Evolutionary conservation across 2,797 vertebrate species (phyloP).

Genomic region (Taenioides sp.): DNA sequence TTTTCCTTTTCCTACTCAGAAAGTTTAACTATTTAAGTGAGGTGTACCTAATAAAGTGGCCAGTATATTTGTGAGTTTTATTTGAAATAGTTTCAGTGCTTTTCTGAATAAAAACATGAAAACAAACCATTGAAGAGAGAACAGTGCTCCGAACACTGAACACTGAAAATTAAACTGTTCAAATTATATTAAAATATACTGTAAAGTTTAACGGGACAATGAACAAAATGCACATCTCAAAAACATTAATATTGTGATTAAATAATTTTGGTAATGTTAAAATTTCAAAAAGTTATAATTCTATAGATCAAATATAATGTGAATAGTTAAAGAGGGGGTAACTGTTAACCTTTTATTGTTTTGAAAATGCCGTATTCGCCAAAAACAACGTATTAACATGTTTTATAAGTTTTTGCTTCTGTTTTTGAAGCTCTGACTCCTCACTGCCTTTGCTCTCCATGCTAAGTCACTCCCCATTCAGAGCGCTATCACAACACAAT

Average conservation of each 20-base stretch:
- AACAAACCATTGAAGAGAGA: not conserved
- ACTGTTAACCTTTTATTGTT: too few relatives aligned
- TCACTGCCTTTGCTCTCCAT: too few relatives aligned
- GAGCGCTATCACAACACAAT: too few relatives aligned
- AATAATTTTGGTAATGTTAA: not conserved
- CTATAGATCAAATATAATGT: not conserved
- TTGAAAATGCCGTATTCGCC: too few relatives aligned
- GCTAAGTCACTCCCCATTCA: too few relatives aligned
- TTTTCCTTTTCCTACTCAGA: too few relatives aligned
- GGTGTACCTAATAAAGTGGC: not conserved
- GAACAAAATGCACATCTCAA: not conserved
- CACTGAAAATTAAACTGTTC: not conserved
- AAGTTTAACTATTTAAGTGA: too few relatives aligned
- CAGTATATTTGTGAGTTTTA: not conserved
- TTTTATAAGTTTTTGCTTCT: too few relatives aligned
- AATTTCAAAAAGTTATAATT: too few relatives aligned
- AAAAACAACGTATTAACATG: too few relatives aligned
- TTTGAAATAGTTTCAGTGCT: not conserved
- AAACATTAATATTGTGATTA: not conserved
- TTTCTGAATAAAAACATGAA: not conserved
- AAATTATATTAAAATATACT: not conserved
- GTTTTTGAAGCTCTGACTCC: too few relatives aligned
- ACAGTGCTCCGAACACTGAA: not conserved
- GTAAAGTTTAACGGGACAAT: not conserved
- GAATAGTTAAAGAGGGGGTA: too few relatives aligned